These are phyloP conservation scores for Strigamia crassipes DNA, from an alignment of 2,888 invertebrate species.

Conservation along the genomic window DNA sequence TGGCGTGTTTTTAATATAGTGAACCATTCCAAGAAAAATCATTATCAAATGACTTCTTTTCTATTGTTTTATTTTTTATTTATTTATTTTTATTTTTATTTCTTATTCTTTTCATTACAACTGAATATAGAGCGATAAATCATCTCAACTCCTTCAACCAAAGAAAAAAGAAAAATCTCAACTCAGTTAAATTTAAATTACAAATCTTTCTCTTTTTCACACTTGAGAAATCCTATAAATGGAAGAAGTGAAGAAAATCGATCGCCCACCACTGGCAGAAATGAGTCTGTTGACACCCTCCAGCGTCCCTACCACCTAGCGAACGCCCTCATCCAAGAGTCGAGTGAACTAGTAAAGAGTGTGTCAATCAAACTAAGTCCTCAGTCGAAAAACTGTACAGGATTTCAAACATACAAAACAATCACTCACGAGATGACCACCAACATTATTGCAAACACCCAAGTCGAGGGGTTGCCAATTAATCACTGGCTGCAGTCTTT, in stretches of 20 bases:
- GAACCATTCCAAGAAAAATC: neutral
- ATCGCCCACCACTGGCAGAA: conserved; percentile 11
- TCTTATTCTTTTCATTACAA: neutral
- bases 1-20: neutral
- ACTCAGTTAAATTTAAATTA: conserved; percentile 37
- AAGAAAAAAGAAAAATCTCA: neutral
- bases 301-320: neutral
- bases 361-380: neutral
- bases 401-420: neutral
- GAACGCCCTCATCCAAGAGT: neutral
- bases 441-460: no score
- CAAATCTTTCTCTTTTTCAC: conserved; percentile 37
- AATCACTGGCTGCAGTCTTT: neutral
- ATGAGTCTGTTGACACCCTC: conserved; percentile 26
- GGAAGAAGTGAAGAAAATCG: conserved; percentile 33
- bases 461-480: no score
- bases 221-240: conserved; percentile 28
- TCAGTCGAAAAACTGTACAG: neutral
- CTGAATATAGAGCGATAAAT: conserved; percentile 11
- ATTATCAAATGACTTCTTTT: neutral
- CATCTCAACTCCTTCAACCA: neutral
- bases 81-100: neutral
- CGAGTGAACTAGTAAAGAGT: neutral
- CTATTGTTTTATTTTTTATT: neutral
- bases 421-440: no score